Percentiles rank a stretch among this genome's conserved stretches.
These are phyloP conservation scores for Dryococelus australis DNA, from an alignment of 2,888 invertebrate species.

Conservation along the genomic window DNA sequence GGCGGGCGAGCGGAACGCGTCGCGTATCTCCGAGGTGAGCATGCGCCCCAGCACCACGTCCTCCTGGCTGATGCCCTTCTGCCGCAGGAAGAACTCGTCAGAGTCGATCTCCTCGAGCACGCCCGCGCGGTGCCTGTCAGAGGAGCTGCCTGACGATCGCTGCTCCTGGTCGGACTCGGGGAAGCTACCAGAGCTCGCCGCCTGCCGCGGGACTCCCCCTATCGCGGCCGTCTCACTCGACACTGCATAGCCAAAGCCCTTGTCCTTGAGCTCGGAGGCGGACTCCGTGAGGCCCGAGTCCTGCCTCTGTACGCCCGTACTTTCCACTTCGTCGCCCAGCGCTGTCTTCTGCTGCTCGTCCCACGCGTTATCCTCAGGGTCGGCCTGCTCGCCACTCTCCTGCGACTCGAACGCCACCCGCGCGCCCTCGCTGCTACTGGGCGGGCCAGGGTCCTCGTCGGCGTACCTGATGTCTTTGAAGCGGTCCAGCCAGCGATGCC, in stretches of 20 bases:
- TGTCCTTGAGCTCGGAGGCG: constrained; percentile 42
- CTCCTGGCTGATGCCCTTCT: constrained; percentile 82
- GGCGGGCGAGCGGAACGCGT: constrained; percentile 72
- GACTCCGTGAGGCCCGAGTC: constrained; percentile 41
- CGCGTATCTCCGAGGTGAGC: constrained; percentile 79
- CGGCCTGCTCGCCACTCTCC: constrained; percentile 40
- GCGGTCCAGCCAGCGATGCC: constrained; percentile 62
- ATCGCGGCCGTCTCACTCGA: constrained; percentile 30
- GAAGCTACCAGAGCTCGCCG: constrained; percentile 37
- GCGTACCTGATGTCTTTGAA: constrained; percentile 55
- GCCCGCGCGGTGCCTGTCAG: constrained; percentile 64
- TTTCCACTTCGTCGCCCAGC: constrained; percentile 40
- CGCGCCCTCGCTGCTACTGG: constrained; percentile 44
- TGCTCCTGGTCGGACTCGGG: constrained; percentile 60
- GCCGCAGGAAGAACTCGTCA: constrained; percentile 85
- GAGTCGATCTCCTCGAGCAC: constrained; percentile 87
- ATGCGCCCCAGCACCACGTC: constrained; percentile 81
- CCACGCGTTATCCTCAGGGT: constrained; percentile 30
- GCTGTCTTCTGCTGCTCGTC: constrained; percentile 34
- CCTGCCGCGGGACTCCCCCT: not conserved
- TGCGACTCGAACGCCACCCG: constrained; percentile 39
- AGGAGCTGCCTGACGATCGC: constrained; percentile 69
- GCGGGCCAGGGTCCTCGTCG: constrained; percentile 47
- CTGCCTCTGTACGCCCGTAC: constrained; percentile 47
- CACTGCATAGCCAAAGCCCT: constrained; percentile 44